Evolutionary conservation across 2,888 invertebrate genomes (phyloP), one percentile per base, ranked within the genome.

Genomic region (Drosophila cognata): DNA sequence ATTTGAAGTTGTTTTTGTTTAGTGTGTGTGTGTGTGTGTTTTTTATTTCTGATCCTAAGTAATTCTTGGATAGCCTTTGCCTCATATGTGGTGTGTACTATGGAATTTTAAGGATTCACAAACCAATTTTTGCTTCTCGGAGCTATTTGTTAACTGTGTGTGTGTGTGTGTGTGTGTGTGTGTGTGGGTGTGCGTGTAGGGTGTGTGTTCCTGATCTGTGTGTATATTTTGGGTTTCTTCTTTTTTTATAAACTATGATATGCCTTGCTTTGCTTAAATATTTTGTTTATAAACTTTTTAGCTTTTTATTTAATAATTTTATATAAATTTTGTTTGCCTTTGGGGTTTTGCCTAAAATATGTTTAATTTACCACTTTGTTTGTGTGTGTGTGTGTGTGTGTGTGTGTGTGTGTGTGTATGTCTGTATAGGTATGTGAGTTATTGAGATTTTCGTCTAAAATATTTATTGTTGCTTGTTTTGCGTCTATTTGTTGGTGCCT

Each of bases 221-320:
- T 50, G 51, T 70, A 31, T 71, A n/a, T 61, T 46, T 65, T 50
- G 62, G 71, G 64, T 25, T 56, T 25, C 57, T 41, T 64, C 53
- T 68, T 58, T 82, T 87, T 88, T 96, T 96, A 97, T 96, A 96
- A 86, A 96, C 96, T 97, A 97, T 97, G 96, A 97, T 97, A 97
- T 97, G 97, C 97, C 96, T 96, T 96, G 89, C 91, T 92, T 92
- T 88, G 89, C 90, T 90, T 91, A 82, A 83, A 83, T 91, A 81
- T 80, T 82, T 76, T 76, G 73, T 62, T 72, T 76, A 69, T 77
- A 70, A 73, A 72, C 74, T 79, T 77, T 74, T 73, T 82, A 70
- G 74, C 68, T 82, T 79, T 82, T 79, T 77, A 63, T 78, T 77
- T 77, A 67, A 71, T 75, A 74, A 64, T 89, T 77, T 76, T 70